These are phyloP conservation scores for Trematocara stigmaticum DNA, from an alignment of 2,113 vertebrate genomes.

Conservation along the genomic window DNA sequence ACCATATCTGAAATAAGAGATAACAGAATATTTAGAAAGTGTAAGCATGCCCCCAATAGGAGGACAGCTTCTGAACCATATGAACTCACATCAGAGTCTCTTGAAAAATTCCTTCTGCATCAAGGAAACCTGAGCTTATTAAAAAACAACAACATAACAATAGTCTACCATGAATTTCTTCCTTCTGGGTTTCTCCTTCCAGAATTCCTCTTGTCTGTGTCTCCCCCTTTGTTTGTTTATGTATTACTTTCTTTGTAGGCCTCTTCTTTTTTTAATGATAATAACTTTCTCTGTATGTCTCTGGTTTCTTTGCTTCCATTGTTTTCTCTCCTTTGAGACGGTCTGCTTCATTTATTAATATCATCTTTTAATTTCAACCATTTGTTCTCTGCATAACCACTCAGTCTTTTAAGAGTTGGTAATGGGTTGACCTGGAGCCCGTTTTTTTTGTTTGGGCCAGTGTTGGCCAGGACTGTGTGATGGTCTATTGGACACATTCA, in stretches of 20 bases:
- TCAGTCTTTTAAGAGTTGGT: background rate
- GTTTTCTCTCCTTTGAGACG: background rate
- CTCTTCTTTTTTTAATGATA: background rate
- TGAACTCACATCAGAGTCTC: background rate
- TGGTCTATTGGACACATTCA: slow-evolving; percentile 57
- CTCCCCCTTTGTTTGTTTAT: background rate
- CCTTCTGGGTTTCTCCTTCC: background rate
- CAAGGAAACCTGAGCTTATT: background rate
- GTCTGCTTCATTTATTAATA: background rate
- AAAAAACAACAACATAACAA: background rate
- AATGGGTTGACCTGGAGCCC: slow-evolving; percentile 7
- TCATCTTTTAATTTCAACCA: background rate
- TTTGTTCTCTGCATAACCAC: background rate
- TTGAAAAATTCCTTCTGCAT: background rate
- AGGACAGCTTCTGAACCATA: background rate
- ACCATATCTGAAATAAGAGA: background rate
- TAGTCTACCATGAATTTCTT: background rate
- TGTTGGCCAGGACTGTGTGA: slow-evolving; percentile 35
- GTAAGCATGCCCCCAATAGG: background rate
- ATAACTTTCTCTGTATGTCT: background rate
- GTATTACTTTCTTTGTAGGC: background rate
- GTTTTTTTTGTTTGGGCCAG: background rate
- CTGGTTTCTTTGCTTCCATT: background rate
- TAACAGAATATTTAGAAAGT: background rate
- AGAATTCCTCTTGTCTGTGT: background rate